A percentile compares a stretch with the other conserved stretches of the same genome.
Conservation (phyloP, 2,888 invertebrate species). For the Portevinia maculata region DNA sequence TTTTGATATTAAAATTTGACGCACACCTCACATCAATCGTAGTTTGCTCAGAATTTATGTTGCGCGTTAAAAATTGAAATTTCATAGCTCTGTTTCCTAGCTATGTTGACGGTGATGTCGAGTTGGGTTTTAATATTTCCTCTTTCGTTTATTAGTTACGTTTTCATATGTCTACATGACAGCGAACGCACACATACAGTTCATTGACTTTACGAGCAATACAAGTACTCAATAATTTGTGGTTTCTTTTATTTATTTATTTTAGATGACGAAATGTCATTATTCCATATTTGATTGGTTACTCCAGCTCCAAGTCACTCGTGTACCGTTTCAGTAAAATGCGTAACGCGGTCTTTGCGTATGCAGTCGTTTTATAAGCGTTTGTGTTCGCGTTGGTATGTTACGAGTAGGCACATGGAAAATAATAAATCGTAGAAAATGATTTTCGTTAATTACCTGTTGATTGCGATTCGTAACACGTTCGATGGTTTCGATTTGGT, state of each 20-base stretch:
- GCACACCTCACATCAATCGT: constrained; percentile 43
- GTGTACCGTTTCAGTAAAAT: constrained; percentile 34
- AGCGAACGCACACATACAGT: constrained; percentile 37
- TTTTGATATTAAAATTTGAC: constrained; percentile 51
- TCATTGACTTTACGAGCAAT: constrained; percentile 58
- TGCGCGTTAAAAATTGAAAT: constrained; percentile 59
- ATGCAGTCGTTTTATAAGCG: constrained; percentile 26
- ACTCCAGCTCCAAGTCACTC: not conserved
- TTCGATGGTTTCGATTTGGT: constrained; percentile 53
- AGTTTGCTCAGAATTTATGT: constrained; percentile 50
- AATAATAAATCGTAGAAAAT: constrained; percentile 52
- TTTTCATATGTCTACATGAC: constrained; percentile 14
- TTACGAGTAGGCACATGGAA: constrained; percentile 9
- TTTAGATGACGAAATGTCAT: constrained; percentile 56
- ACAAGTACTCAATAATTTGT: constrained; percentile 15
- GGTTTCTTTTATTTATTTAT: constrained; percentile 16
- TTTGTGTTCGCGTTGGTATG: constrained; percentile 33
- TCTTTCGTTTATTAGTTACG: constrained; percentile 40
- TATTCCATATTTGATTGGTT: constrained; percentile 61
- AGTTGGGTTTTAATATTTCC: constrained; percentile 57
- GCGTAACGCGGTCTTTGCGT: constrained; percentile 33
- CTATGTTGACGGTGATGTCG: not conserved
- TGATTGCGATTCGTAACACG: constrained; percentile 66
- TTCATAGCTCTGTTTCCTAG: constrained; percentile 51
- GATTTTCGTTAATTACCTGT: constrained; percentile 60